Conservation (phyloP, 2,888 invertebrate genomes). For the Monochamus alternatus region DNA sequence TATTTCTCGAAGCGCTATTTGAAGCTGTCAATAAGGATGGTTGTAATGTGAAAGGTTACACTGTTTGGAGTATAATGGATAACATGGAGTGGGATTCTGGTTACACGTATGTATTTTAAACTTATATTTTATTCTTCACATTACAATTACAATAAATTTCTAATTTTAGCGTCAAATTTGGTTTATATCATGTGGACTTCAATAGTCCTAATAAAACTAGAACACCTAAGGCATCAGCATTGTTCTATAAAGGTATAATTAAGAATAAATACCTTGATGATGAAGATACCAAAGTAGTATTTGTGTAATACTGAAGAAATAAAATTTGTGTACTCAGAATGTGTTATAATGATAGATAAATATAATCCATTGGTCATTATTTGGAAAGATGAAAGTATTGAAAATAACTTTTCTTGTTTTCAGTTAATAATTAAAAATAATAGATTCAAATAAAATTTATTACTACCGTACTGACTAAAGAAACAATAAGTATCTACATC, state of each 20-base stretch:
- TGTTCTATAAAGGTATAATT: conserved; percentile 74
- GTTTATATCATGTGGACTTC: conserved; percentile 81
- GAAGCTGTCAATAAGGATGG: conserved; percentile 73
- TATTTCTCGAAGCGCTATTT: conserved; percentile 67
- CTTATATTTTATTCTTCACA: conserved; percentile 69
- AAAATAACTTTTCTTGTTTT: no score
- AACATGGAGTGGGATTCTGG: conserved; percentile 88
- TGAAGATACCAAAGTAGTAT: not conserved
- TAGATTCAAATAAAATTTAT: no score
- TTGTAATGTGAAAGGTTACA: conserved; percentile 78
- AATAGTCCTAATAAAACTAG: conserved; percentile 74
- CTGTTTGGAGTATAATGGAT: conserved; percentile 86
- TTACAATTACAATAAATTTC: not conserved
- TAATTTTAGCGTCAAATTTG: conserved; percentile 77
- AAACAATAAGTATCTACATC: no score
- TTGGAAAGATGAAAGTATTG: no score
- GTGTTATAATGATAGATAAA: no score
- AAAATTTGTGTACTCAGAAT: not conserved
- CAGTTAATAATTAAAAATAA: no score
- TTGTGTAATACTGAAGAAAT: not conserved
- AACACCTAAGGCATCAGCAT: conserved; percentile 77
- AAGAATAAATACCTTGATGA: conserved; percentile 61
- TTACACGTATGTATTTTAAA: conserved; percentile 75
- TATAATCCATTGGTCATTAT: no score
- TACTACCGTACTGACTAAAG: no score